Evolutionary conservation across 1,140 invertebrate genomes (phyloP).

Genomic region (Drosophila teissieri): DNA sequence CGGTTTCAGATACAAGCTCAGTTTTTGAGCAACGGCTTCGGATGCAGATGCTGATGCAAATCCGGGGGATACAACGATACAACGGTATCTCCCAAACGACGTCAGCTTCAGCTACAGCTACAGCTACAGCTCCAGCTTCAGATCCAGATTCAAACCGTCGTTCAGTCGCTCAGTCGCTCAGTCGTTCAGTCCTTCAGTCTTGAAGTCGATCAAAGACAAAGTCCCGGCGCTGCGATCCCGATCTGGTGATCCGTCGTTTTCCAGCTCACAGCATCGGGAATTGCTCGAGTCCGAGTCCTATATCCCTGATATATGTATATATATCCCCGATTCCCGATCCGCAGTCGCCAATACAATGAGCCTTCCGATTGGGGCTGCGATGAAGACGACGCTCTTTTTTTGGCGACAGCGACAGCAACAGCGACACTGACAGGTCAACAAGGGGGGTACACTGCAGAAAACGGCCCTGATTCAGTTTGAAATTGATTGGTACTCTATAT

Average conservation of each 20-base stretch:
- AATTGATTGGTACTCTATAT: too few relatives aligned
- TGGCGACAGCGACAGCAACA: constrained; percentile 56
- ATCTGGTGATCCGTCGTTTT: constrained; percentile 41
- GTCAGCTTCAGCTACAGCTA: constrained; percentile 1
- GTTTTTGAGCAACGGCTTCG: neutral
- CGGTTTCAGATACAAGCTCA: constrained; percentile 19
- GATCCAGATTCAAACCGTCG: constrained; percentile 18
- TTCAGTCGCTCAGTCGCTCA: constrained; percentile 47
- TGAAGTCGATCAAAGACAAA: constrained; percentile 75
- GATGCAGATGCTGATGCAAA: constrained; percentile 30
- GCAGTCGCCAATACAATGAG: constrained; percentile 44
- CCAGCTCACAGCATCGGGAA: constrained; percentile 40
- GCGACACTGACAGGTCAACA: constrained; percentile 57
- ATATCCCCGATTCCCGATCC: constrained; percentile 12
- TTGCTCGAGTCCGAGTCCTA: constrained; percentile 3
- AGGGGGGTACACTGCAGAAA: constrained; percentile 1
- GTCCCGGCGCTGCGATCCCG: constrained; percentile 52
- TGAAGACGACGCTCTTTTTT: constrained; percentile 75
- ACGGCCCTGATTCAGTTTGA: too few relatives aligned
- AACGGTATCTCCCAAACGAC: constrained; percentile 40
- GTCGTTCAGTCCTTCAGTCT: constrained; percentile 26
- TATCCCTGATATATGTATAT: constrained; percentile 1
- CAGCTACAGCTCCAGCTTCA: constrained; percentile 16
- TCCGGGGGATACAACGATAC: constrained; percentile 18
- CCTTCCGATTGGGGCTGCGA: constrained; percentile 43